Evolutionary conservation across 1,140 invertebrate species (phyloP), one percentile per base, ranked within the genome.

Genomic region (Drosophila micromelanica): DNA sequence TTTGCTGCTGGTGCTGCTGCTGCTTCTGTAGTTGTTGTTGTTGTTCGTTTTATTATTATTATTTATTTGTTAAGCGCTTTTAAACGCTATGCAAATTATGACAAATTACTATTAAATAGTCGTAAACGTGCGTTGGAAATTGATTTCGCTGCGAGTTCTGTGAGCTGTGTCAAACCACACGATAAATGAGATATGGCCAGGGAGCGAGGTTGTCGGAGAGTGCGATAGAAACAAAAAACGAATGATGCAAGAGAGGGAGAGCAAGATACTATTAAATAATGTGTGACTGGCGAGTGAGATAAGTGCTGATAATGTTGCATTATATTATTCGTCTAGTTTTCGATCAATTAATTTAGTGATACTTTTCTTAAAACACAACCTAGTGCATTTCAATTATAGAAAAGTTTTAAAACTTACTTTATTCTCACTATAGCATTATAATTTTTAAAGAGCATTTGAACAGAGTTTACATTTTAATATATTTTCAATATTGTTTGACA

Each of bases 81-180:
- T 84, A 84, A 86, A 76, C 82, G 78, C 68, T 87, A 89, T 84
- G 84, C 76, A 89, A 87, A 87, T 87, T 89, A 80, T 84, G 57
- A 87, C 84, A 87, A 87, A 87, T 87, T 73, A 81, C 82, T 89
- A 80, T 87, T 89, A 82, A 89, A 89, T 67, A 77, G 67, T 70
- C 48, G 63, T 78, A 87, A 81, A 72, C 56, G 74, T 78, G 77
- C 67, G 63, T 80, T 86, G 54, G 62, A 56, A 78, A 86, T 72
- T 84, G 80, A 82, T 84, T 84, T 72, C 17, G 56, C 51, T 56
- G 56, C 23, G 52, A 67, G 43, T 20, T 38, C 23, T 30, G 32
- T 20, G 55, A 49, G 45, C 27, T 54, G 57, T 38, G 38, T 43
- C 43, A 48, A 48, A 15, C 42, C 43, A 23, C 42, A 17, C 32